Conservation (phyloP, 2,113 vertebrate species). For the Mobula hypostoma region DNA sequence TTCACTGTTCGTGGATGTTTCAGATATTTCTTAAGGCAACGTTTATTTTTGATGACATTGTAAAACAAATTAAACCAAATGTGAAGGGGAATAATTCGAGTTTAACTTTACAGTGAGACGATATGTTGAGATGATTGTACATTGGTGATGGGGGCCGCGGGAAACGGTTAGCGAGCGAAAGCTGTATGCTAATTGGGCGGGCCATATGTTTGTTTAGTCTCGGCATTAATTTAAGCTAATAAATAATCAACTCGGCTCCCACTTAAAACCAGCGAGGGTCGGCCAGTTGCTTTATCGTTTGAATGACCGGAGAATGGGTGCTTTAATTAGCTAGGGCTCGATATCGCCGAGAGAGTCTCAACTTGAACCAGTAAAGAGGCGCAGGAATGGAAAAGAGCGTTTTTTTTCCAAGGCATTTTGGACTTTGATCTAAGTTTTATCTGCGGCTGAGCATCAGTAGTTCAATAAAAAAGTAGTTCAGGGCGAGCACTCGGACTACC, state of each 20-base stretch:
- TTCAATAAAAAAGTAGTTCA: slow-evolving; percentile 37
- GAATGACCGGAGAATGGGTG: not conserved
- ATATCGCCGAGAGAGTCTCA: not conserved
- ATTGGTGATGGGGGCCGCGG: not conserved
- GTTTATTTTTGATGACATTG: not conserved
- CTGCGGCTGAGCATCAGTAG: not conserved
- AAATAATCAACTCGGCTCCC: not conserved
- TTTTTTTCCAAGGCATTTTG: not conserved
- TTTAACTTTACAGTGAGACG: not conserved
- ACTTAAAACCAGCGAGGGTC: not conserved
- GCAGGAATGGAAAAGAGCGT: not conserved
- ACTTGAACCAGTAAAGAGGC: not conserved
- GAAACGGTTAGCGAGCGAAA: not conserved
- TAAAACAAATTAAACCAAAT: not conserved
- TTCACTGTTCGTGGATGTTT: not conserved
- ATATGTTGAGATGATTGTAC: not conserved
- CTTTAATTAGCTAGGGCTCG: not conserved
- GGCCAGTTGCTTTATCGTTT: not conserved
- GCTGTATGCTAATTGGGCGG: not conserved
- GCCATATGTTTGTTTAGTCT: not conserved
- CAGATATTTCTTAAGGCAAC: not conserved
- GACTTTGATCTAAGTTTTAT: slow-evolving; percentile 27
- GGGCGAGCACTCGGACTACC: not conserved
- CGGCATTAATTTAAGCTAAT: too few species aligned
- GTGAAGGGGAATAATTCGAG: not conserved